These are phyloP conservation scores for Boloria selene DNA, from an alignment of 2,888 invertebrate species.

Conservation along the genomic window DNA sequence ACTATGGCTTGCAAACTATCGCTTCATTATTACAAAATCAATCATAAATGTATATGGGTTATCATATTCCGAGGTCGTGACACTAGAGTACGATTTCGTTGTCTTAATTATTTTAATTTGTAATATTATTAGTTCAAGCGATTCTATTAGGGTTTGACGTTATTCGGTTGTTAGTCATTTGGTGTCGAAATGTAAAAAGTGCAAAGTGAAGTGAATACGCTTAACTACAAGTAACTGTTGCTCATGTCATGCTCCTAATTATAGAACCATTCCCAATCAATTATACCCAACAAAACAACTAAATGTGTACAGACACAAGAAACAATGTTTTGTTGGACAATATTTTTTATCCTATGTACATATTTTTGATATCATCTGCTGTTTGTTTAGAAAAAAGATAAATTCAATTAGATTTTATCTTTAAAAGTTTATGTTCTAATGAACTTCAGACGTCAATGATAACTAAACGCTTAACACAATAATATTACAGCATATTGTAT, in stretches of 20 bases:
- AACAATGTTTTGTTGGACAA: constrained; percentile 9
- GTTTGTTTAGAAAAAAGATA: too few species aligned
- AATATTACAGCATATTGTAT: too few species aligned
- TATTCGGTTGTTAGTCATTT: constrained; percentile 1
- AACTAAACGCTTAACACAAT: too few species aligned
- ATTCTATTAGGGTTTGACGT: background rate
- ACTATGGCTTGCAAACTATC: background rate
- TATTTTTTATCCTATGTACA: too few species aligned
- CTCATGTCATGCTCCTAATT: constrained; percentile 79
- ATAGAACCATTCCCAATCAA: constrained; percentile 83
- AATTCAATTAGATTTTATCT: too few species aligned
- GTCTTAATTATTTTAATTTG: constrained; percentile 20
- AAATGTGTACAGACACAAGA: constrained; percentile 49
- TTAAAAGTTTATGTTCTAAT: too few species aligned
- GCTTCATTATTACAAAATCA: background rate
- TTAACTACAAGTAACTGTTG: constrained; percentile 47
- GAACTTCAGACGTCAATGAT: too few species aligned
- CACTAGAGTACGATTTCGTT: constrained; percentile 14
- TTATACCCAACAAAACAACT: constrained; percentile 69
- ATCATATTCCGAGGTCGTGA: constrained; percentile 14
- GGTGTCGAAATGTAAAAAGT: constrained; percentile 3
- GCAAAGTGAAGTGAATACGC: background rate
- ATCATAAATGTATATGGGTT: constrained; percentile 12
- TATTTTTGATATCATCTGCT: too few species aligned
- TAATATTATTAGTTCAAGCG: background rate